Evolutionary conservation across 2,888 invertebrate genomes (phyloP), one percentile per base, ranked within the genome.

Genomic region (Orthosia gothica): DNA sequence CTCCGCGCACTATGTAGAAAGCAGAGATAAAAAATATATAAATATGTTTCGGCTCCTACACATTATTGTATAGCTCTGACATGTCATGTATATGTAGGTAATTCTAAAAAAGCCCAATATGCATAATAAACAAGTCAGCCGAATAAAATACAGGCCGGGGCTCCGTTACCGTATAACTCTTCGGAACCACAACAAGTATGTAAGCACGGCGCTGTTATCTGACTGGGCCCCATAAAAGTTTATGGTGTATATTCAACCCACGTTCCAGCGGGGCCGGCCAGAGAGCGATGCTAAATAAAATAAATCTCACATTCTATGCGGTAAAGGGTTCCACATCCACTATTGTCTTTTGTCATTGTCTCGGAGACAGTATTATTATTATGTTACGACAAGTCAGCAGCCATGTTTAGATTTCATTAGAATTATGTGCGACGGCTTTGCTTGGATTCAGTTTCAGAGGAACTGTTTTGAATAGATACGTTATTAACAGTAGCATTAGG

Each of bases 171-270:
- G 61, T 62, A 82, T 84, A 83, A 84, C 79, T 88, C 84, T 78
- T 74, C 76, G 69, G 81, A 83, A 86, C 84, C 86, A 89, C 90
- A 91, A 91, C 91, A 88, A 83, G 78, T 73, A 75, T 71, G 77
- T 71, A 76, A 77, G 82, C 77, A 58, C 70, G 84, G 84, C 81
- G 78, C 81, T 85, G 89, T 91, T 93, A 92, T 92, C 92, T 88
- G 83, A 73, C 82, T 88, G 89, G 89, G 76, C 84, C 88, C 91
- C 89, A 93, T 94, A 93, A 94, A 94, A 90, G 84, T 94, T 93
- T 89, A 94, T 90, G 89, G 91, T 87, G 90, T 91, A 87, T 91
- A 91, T 90, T 89, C 91, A 88, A 87, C 88, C 90, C 91, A 90
- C 90, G 91, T 87, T 85, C 80, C 65, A 85, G 70, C 78, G 81